Percentiles rank a stretch among this genome's conserved stretches.
Conservation (phyloP, 2,888 invertebrate species). For the Dendrolimus pini region DNA sequence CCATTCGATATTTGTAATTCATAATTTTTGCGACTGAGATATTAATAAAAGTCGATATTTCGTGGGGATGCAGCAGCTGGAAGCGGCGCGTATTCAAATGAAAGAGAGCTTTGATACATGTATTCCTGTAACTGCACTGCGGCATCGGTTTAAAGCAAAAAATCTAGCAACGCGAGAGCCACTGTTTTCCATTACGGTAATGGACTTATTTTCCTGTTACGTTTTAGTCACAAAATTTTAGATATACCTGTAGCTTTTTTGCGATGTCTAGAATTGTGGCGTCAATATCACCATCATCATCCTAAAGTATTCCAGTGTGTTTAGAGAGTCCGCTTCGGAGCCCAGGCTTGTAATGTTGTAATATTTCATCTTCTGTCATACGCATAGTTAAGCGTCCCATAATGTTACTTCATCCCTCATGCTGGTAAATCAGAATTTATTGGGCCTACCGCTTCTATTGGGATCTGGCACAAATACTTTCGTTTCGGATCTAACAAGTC, state of each 20-base stretch:
- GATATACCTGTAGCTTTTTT: conserved; percentile 16
- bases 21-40: conserved; percentile 46
- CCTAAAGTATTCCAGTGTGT: too few relatives aligned
- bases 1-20: conserved; percentile 21
- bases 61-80: conserved; percentile 35
- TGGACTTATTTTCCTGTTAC: conserved; percentile 58
- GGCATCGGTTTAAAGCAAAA: conserved; percentile 51
- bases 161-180: conserved; percentile 48
- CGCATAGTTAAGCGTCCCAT: too few relatives aligned
- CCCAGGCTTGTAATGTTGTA: too few relatives aligned
- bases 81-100: conserved; percentile 48
- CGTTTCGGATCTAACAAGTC: too few relatives aligned
- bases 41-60: conserved; percentile 56
- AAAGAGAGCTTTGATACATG: conserved; percentile 66
- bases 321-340: too few relatives aligned
- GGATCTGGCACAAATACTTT: too few relatives aligned
- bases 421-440: too few relatives aligned
- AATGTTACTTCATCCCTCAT: too few relatives aligned
- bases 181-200: conserved; percentile 69
- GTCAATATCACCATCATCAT: too few relatives aligned
- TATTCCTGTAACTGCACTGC: conserved; percentile 66
- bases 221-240: conserved; percentile 49
- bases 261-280: conserved; percentile 7
- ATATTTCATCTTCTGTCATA: too few relatives aligned
- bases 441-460: too few relatives aligned